These are phyloP conservation scores for Parthenolecanium corni DNA, from an alignment of 2,888 invertebrate genomes.

Conservation along the genomic window DNA sequence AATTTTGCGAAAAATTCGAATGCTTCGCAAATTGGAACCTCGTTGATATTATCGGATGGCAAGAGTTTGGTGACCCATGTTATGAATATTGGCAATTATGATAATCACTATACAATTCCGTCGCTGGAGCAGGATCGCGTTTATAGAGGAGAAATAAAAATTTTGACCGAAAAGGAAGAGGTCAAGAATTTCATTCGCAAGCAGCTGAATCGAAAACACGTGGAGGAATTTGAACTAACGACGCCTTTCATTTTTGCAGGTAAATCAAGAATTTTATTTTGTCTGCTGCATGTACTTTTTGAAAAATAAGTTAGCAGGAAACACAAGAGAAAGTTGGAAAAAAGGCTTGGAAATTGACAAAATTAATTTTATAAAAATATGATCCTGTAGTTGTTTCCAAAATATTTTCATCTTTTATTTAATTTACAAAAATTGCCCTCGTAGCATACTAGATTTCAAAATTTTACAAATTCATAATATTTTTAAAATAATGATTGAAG, in stretches of 20 bases:
- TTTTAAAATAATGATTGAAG: too few species aligned
- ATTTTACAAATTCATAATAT: too few species aligned
- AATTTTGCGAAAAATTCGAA: slow-evolving; percentile 20
- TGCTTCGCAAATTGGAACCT: slow-evolving; percentile 7
- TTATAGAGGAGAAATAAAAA: slow-evolving; percentile 19
- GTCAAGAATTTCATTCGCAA: slow-evolving; percentile 20
- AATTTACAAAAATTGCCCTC: too few species aligned
- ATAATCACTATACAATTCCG: slow-evolving; percentile 20
- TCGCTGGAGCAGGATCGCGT: slow-evolving; percentile 24
- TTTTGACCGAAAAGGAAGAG: slow-evolving; percentile 17
- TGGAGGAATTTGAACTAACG: slow-evolving; percentile 29
- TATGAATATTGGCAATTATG: slow-evolving; percentile 12
- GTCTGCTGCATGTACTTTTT: background rate
- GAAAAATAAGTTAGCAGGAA: background rate
- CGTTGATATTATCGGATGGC: slow-evolving; percentile 17
- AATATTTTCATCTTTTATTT: too few species aligned
- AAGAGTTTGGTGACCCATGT: slow-evolving; percentile 15
- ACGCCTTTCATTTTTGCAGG: slow-evolving; percentile 31
- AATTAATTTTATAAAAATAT: too few species aligned
- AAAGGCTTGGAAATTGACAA: background rate
- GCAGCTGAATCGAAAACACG: slow-evolving; percentile 6
- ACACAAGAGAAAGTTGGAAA: background rate
- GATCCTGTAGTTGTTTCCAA: too few species aligned
- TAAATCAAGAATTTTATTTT: background rate
- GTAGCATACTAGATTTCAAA: too few species aligned